phyloP scores from a whole-genome alignment of 2,113 vertebrate genomes.

The Heloderma charlesbogerti region DNA sequence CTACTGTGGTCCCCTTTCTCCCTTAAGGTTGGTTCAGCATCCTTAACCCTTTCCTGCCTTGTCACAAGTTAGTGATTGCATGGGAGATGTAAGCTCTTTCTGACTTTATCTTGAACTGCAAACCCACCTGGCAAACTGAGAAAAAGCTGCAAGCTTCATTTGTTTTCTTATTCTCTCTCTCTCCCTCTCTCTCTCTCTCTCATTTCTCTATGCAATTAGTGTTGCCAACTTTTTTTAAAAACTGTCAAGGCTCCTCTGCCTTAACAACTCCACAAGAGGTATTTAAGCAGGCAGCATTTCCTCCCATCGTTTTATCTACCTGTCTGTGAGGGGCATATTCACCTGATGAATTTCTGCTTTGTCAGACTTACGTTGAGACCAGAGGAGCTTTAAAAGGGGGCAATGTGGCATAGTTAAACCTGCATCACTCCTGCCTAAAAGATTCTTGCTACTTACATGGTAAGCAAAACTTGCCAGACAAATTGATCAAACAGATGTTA shows the following conservation, averaged over 20 bases:
- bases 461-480: too few species aligned
- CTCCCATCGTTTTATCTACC: background rate
- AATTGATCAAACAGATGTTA: background rate
- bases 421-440: too few species aligned
- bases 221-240: background rate
- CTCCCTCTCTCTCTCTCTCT: background rate
- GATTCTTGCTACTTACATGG: too few species aligned
- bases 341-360: background rate
- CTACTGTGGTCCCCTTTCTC: background rate
- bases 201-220: background rate
- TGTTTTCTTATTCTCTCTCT: background rate
- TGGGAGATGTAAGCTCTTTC: background rate
- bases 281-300: background rate
- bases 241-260: background rate
- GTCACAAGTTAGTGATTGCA: background rate
- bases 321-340: too few species aligned
- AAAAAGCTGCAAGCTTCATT: background rate
- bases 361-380: background rate
- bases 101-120: too few species aligned
- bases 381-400: background rate
- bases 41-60: background rate
- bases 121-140: background rate
- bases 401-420: background rate
- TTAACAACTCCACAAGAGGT: background rate
- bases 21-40: conserved; percentile 1